Base-by-base conservation (phyloP, 2,797 vertebrate genomes). In the Sphaeramia orbicularis region DNA sequence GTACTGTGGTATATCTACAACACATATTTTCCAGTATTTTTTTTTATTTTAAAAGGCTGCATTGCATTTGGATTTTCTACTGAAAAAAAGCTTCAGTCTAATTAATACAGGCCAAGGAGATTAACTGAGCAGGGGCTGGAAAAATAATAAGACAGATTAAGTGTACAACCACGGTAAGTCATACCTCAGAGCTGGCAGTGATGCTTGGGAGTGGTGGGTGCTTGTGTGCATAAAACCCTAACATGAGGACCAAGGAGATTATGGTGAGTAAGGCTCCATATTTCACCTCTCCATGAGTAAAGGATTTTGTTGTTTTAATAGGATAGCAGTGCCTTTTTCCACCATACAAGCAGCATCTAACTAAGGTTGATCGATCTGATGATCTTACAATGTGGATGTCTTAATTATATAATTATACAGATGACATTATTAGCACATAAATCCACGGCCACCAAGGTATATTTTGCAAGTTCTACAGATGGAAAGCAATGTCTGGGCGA, bases 121-220 rank as follows among this genome's bases (percentile, higher is more conserved):
- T 80, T 51, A 63, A 44, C 15, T 21, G 48, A 4, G 0, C 10
- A 11, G 10, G 7, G 55, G 38, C 21, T 43, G 37, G 49, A 38
- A 65, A 76, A 41, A 61, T 53, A 76, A 63, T 49, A 56, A 78
- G 7, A 0, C 55, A 53, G 57, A 76, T 71, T 78, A 78, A 55
- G 18, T 54, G 19, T 35, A 48, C 10, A 32, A 68, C 49, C 38
- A 41, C 10, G 16, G 36, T 11, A 51, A 38, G 58, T 37, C 15
- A 60, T 6, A 14, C 30, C 24, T 58, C 41, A 51, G 47, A 45
- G 7, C 24, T 44, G 49, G 43, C 53, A 21, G 21, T 50, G 13
- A 62, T 24, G 51, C 11, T 49, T 40, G 24, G 30, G 30, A 64
- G 4, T 6, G 30, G 21, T 1, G 40, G 16, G 3, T 32, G 51